phyloP scores from a whole-genome alignment of 2,888 invertebrate genomes.

The Sarcophaga variegata region DNA sequence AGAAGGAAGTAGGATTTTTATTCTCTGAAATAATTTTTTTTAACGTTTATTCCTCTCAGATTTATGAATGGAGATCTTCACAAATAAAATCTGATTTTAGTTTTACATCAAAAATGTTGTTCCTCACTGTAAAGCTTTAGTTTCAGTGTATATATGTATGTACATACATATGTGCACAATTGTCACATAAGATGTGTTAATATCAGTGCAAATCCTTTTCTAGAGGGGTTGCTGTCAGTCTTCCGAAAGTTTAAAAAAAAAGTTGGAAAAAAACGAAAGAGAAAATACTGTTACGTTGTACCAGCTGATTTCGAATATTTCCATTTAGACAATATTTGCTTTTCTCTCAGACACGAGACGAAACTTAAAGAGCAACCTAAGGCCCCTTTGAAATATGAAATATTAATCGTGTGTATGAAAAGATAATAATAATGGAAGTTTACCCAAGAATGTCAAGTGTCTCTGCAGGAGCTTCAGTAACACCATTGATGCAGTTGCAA shows the following conservation, averaged over 20 bases:
- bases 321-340: conserved; percentile 64
- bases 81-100: no score
- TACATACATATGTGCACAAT: not conserved
- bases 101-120: no score
- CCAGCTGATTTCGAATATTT: conserved; percentile 63
- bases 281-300: conserved; percentile 19
- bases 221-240: conserved; percentile 8
- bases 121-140: not conserved
- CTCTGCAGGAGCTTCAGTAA: no score
- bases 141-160: not conserved
- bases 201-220: conserved; percentile 33
- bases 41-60: no score
- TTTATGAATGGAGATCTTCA: no score
- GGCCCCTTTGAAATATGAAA: not conserved
- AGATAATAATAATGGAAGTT: no score
- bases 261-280: not conserved
- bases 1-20: no score
- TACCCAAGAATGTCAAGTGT: no score
- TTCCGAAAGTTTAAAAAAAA: not conserved
- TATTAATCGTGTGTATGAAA: not conserved
- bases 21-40: no score
- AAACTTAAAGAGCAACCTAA: not conserved
- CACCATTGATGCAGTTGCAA: no score
- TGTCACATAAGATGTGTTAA: conserved; percentile 5
- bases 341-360: conserved; percentile 54